Conservation (phyloP, 37 sponge, comb jelly and placozoan genomes). For the Mnemiopsis leidyi region DNA sequence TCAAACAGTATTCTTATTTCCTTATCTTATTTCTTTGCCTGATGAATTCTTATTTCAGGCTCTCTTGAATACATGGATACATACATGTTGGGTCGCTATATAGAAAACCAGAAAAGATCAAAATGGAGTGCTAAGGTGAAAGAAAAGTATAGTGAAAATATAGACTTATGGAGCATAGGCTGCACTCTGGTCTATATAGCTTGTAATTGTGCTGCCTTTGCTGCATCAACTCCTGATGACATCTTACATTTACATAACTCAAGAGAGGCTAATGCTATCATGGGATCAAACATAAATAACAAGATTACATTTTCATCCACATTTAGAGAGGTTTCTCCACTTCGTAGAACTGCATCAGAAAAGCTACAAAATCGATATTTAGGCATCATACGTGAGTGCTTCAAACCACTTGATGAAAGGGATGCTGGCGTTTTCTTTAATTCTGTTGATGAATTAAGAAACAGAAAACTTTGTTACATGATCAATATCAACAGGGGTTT, state of each 20-base stretch:
- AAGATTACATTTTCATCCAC: neutral
- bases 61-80: conserved; percentile 3
- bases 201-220: conserved; percentile 27
- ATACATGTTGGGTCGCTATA: neutral
- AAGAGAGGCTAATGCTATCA: neutral
- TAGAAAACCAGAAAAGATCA: neutral
- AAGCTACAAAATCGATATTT: neutral
- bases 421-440: neutral
- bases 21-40: too few species aligned
- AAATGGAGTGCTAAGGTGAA: neutral
- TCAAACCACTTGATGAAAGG: neutral
- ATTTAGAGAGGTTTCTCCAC: neutral
- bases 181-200: neutral
- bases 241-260: neutral
- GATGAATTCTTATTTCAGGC: neutral
- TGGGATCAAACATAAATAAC: neutral
- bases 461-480: neutral
- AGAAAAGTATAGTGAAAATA: neutral
- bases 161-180: conserved; percentile 52
- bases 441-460: neutral
- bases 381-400: neutral
- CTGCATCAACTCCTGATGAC: conserved; percentile 19
- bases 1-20: too few species aligned
- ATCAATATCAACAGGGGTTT: neutral
- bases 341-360: neutral